Conservation (phyloP, 2,113 vertebrate genomes). For the Oryzias woworae region DNA sequence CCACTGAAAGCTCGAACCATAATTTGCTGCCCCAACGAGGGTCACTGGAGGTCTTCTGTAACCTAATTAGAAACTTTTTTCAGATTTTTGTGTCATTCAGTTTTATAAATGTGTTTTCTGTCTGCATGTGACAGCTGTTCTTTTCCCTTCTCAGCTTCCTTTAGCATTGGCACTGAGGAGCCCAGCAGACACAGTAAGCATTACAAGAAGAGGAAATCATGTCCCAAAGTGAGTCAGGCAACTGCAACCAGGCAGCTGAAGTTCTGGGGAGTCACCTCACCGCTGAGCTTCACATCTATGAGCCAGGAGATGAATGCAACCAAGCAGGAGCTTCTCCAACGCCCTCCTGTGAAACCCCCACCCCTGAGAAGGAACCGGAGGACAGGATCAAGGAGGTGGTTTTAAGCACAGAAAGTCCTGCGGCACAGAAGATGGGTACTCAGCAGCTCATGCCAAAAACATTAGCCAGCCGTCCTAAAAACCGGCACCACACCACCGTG, state of each 20-base stretch:
- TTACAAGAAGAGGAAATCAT: constrained; percentile 56
- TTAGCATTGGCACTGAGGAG: constrained; percentile 36
- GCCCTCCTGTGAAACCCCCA: not conserved
- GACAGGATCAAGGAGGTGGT: constrained; percentile 54
- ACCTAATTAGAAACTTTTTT: not conserved
- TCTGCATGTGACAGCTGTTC: not conserved
- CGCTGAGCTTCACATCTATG: constrained; percentile 63
- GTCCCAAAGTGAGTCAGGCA: constrained; percentile 70
- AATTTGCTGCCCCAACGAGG: constrained; percentile 8
- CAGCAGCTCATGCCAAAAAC: constrained; percentile 88
- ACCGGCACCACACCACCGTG: constrained; percentile 83
- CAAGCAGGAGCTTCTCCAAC: not conserved
- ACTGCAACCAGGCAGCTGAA: constrained; percentile 62
- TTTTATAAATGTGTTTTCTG: not conserved
- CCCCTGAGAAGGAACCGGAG: accelerated
- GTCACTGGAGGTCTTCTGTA: constrained; percentile 28
- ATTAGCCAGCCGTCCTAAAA: constrained; percentile 84
- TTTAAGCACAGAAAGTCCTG: constrained; percentile 85
- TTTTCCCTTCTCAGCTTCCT: not conserved
- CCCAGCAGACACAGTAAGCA: not conserved
- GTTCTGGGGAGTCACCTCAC: constrained; percentile 75
- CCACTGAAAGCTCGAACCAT: not conserved
- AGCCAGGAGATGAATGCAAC: constrained; percentile 41
- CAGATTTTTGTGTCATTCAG: constrained; percentile 8
- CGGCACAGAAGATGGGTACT: constrained; percentile 79